Evolutionary conservation across 2,888 invertebrate genomes (phyloP), one percentile per base, ranked within the genome.

Genomic region (Drosophila bunnanda): DNA sequence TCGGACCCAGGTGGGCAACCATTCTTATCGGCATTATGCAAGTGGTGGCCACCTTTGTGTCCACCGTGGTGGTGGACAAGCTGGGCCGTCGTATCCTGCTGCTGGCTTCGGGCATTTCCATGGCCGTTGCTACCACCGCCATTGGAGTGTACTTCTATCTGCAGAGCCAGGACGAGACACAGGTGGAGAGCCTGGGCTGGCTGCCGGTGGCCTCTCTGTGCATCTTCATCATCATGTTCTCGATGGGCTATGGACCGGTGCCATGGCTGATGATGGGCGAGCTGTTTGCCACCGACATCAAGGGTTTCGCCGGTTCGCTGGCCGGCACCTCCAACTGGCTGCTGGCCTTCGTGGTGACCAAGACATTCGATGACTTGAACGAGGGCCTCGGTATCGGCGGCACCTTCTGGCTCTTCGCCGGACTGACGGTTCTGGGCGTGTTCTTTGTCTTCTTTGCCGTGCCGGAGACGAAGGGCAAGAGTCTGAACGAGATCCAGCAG

Each of bases 21-120:
- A 96, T 98, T 38, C 94, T 97, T 54, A 95, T 98, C 36, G 98
- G 97, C n/a, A 94, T 94, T 0, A 96, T 97, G 82, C 97, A 97
- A 93, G 96, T 97, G 43, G 82, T 92, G 60, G 92, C 92, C 22
- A 92, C 97, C 0, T 94, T 96, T 59, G 90, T 95, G 0, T 95
- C 97, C 4, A 95, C 96, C 57, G 90, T 96, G 64, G 93, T 97
- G 7, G 96, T 98, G 55, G 98, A 98, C 91, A 95, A 93, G 89
- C 93, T 96, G 25, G 98, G 98, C 10, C 94, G 98, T 70, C 94
- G 96, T 77, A 93, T 96, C 38, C 93, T 98, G 2, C 93, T 98
- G 4, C 91, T 97, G 7, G 89, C 94, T 17, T 97, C 97, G 0
- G 95, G 95, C 13, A 68, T 94, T 15, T 92, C 95, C 6, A 96